Evolutionary conservation across 2,797 vertebrate species (phyloP).

Genomic region (Semaprochilodus insignis): DNA sequence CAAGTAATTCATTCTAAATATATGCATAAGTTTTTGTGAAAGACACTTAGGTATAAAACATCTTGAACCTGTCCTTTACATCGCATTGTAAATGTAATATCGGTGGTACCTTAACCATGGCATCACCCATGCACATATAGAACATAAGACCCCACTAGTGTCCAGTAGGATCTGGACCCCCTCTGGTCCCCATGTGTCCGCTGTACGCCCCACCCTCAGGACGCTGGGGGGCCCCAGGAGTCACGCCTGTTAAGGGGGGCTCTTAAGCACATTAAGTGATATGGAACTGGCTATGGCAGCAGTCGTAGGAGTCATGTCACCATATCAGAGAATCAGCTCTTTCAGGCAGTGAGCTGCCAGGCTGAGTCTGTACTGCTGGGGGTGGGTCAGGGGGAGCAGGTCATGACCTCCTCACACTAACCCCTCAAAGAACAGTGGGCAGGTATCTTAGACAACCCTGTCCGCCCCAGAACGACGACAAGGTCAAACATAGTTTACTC

Average conservation of each 20-base stretch:
- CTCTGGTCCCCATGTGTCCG: slow-evolving; percentile 14
- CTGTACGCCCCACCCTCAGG: slow-evolving; percentile 65
- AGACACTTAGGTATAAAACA: too few relatives aligned
- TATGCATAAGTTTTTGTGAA: too few relatives aligned
- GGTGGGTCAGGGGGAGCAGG: slow-evolving; percentile 77
- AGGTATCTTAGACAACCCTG: slow-evolving; percentile 77
- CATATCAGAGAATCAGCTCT: slow-evolving; percentile 84
- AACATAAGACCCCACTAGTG: slow-evolving; percentile 10
- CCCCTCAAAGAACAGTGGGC: slow-evolving; percentile 80
- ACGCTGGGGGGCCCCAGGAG: slow-evolving; percentile 82
- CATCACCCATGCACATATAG: not conserved
- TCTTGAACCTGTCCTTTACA: too few relatives aligned
- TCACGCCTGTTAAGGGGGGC: slow-evolving; percentile 90
- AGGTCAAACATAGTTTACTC: slow-evolving; percentile 47
- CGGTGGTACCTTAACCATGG: too few relatives aligned
- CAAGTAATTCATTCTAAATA: too few relatives aligned
- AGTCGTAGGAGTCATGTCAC: slow-evolving; percentile 85
- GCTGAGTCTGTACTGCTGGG: slow-evolving; percentile 30
- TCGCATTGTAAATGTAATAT: too few relatives aligned
- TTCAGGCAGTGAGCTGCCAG: slow-evolving; percentile 74
- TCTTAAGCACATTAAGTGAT: slow-evolving; percentile 90
- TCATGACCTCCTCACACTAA: slow-evolving; percentile 81
- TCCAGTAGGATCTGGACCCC: slow-evolving; percentile 26
- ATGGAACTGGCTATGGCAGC: slow-evolving; percentile 85
- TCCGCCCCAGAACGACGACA: slow-evolving; percentile 9